These are phyloP conservation scores for Cotesia glomerata DNA, from an alignment of 1,140 invertebrate species.

Conservation along the genomic window DNA sequence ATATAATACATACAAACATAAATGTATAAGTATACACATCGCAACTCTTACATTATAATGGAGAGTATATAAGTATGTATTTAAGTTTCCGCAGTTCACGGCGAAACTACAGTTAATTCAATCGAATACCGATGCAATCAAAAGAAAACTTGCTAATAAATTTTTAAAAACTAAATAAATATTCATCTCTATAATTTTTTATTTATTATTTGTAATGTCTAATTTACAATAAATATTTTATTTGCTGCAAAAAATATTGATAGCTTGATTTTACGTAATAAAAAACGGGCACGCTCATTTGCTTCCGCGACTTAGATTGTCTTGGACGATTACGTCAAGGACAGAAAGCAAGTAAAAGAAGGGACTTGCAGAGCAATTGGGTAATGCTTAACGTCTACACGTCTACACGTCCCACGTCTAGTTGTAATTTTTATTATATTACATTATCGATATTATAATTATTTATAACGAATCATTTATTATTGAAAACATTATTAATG, in stretches of 20 bases:
- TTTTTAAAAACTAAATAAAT: not conserved
- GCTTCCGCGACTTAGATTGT: slow-evolving; percentile 21
- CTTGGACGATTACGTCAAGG: slow-evolving; percentile 12
- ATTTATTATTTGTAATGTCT: too few relatives aligned
- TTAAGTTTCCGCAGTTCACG: slow-evolving; percentile 1
- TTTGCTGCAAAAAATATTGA: not conserved
- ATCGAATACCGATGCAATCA: not conserved
- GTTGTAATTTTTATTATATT: not conserved
- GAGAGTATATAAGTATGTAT: too few relatives aligned
- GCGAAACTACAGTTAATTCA: slow-evolving; percentile 23
- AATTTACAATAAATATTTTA: too few relatives aligned
- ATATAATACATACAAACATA: not conserved
- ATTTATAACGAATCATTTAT: too few relatives aligned
- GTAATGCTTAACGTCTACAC: slow-evolving; percentile 11
- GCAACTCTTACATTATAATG: not conserved
- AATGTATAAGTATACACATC: not conserved
- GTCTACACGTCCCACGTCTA: slow-evolving; percentile 11
- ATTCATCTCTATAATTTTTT: not conserved
- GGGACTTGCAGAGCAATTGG: slow-evolving; percentile 17
- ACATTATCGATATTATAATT: too few relatives aligned
- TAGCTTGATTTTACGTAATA: slow-evolving; percentile 17
- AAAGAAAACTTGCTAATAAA: not conserved
- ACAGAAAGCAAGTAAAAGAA: slow-evolving; percentile 9
- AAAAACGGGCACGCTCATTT: slow-evolving; percentile 4
- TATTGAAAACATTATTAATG: too few relatives aligned